phyloP scores from a whole-genome alignment of 2,797 vertebrate species.

The Miopithecus talapoin region DNA sequence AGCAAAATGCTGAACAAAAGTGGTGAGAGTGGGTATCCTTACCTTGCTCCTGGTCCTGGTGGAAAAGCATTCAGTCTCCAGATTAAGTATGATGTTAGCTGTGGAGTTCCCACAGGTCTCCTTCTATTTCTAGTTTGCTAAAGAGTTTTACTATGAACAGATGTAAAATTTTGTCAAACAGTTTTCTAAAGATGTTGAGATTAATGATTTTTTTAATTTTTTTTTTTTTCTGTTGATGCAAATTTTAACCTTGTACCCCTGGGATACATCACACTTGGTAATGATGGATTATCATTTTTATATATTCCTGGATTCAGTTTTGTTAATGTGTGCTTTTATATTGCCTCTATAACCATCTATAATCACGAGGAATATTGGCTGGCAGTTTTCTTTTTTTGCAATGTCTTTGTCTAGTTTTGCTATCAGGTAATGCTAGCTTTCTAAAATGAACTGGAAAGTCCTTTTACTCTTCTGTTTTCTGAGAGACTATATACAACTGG shows the following conservation, averaged over 20 bases:
- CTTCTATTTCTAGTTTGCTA: not conserved
- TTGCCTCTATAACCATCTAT: not conserved
- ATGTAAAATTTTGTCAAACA: not conserved
- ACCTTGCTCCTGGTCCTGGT: not conserved
- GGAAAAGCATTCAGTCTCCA: not conserved
- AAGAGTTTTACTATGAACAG: not conserved
- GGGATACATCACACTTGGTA: not conserved
- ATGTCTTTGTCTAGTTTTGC: not conserved
- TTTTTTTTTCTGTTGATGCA: not conserved
- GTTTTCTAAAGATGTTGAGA: not conserved
- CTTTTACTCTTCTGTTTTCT: not conserved
- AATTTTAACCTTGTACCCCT: not conserved
- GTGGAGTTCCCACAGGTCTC: not conserved
- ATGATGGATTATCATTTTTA: not conserved
- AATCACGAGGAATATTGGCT: not conserved
- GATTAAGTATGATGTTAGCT: not conserved
- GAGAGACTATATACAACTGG: not conserved
- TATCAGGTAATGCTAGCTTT: not conserved
- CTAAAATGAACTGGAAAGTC: not conserved
- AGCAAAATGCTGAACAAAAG: not conserved
- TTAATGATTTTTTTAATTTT: not conserved
- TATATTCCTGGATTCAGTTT: not conserved
- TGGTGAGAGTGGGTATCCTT: not conserved
- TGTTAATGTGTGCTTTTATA: not conserved
- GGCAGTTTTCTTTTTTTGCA: not conserved